These are phyloP conservation scores for Vidua macroura DNA, from an alignment of 2,113 vertebrate species.

Conservation along the genomic window DNA sequence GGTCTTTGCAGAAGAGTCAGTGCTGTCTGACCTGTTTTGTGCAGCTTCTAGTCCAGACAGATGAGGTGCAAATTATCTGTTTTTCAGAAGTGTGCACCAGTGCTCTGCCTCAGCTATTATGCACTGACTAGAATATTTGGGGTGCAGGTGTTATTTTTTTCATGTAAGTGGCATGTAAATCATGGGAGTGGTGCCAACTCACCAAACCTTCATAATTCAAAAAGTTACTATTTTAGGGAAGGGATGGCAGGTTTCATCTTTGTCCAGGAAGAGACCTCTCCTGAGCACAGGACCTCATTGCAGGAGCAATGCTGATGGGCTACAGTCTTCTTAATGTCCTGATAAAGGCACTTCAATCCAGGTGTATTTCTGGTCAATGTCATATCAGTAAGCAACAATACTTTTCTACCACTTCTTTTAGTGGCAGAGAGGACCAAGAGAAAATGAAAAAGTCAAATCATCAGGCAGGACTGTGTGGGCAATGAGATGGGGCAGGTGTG, in stretches of 20 bases:
- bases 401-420: neutral
- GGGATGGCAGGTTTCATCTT: neutral
- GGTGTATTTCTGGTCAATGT: neutral
- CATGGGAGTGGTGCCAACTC: neutral
- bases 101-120: neutral
- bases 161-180: neutral
- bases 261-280: neutral
- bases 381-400: neutral
- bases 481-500: neutral
- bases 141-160: neutral
- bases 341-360: neutral
- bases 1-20: neutral
- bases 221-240: neutral
- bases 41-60: neutral
- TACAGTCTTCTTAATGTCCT: neutral
- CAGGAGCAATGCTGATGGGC: neutral
- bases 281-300: neutral
- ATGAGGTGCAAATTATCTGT: neutral
- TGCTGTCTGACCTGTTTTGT: neutral
- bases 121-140: neutral
- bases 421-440: neutral
- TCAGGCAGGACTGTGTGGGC: neutral
- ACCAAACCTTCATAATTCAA: neutral
- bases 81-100: neutral
- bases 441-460: neutral